Evolutionary conservation across 2,113 vertebrate genomes (phyloP).

Genomic region (Nycticorax nycticorax): DNA sequence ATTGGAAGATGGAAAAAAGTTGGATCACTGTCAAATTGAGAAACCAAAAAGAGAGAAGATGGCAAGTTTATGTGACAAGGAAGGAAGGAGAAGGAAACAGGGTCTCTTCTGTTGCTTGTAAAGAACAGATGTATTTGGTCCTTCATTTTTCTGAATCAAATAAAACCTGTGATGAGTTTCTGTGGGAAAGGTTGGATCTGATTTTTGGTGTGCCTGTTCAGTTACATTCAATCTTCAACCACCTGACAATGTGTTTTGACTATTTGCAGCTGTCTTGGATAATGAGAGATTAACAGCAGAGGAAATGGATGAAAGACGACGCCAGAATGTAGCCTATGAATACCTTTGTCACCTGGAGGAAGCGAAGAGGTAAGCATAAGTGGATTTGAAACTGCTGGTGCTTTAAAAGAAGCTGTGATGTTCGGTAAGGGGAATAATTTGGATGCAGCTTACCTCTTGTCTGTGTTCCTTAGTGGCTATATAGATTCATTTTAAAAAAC

Average conservation of each 20-base stretch:
- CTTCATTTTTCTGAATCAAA: not conserved
- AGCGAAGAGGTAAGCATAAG: slow-evolving; percentile 87
- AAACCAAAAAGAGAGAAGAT: not conserved
- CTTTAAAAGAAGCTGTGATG: not conserved
- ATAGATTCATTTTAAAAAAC: not conserved
- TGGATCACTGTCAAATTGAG: not conserved
- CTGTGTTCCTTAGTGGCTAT: not conserved
- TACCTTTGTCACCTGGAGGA: slow-evolving; percentile 98
- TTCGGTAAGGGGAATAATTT: not conserved
- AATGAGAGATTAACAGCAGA: slow-evolving; percentile 96
- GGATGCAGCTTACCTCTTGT: not conserved
- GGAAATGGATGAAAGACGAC: slow-evolving; percentile 96
- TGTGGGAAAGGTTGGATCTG: not conserved
- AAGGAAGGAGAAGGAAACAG: not conserved
- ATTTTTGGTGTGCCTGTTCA: not conserved
- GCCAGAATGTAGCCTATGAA: slow-evolving; percentile 97
- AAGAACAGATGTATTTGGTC: not conserved
- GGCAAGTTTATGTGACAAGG: not conserved
- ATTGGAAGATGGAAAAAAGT: not conserved
- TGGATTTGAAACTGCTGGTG: not conserved
- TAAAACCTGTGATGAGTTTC: not conserved
- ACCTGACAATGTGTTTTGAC: not conserved
- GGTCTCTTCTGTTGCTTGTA: not conserved
- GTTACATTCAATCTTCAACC: not conserved
- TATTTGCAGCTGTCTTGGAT: slow-evolving; percentile 90